Conservation (phyloP, 2,113 vertebrate genomes). For the Alethe diademata region DNA sequence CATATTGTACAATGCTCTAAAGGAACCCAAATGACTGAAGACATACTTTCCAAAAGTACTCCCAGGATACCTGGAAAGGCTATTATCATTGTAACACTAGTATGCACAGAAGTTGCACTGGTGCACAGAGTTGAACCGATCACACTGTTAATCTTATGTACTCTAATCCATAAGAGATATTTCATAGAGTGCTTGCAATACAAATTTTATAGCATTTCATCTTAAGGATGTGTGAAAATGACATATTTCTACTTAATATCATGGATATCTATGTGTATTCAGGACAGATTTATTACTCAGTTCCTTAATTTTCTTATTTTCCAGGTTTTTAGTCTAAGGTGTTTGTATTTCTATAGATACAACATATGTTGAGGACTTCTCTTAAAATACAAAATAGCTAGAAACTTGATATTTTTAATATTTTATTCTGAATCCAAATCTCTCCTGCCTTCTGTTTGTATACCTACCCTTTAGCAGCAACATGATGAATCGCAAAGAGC, state of each 20-base stretch:
- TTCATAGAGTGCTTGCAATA: background rate
- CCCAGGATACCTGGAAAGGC: background rate
- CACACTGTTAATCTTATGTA: background rate
- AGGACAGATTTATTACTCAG: background rate
- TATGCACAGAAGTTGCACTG: background rate
- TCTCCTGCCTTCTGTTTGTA: background rate
- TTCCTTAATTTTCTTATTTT: background rate
- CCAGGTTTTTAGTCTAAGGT: background rate
- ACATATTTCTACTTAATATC: background rate
- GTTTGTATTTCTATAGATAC: background rate
- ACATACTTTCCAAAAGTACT: background rate
- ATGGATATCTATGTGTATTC: background rate
- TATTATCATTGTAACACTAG: background rate
- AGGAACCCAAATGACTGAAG: background rate
- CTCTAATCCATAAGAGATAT: background rate
- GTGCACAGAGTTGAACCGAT: background rate
- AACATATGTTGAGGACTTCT: background rate
- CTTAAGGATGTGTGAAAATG: background rate
- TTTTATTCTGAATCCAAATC: background rate
- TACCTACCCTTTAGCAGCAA: background rate
- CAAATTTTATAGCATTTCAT: background rate
- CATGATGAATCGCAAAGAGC: background rate
- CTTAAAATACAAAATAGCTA: background rate
- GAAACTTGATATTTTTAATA: background rate
- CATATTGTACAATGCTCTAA: background rate